phyloP scores from a whole-genome alignment of 2,113 vertebrate species.

The Mus musculus region GRCm39 chr14:73866501-73867000 shows the following conservation, averaged over 20 bases:
- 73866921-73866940: background rate
- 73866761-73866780: background rate
- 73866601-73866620: constrained; percentile 57
- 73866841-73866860: constrained; percentile 4
- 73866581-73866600: constrained; percentile 14
- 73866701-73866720: constrained; percentile 32
- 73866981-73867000: background rate
- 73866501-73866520: constrained; percentile 48
- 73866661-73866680: constrained; percentile 58
- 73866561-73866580: constrained; percentile 60
- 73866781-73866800: background rate
- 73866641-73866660: constrained; percentile 55
- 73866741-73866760: background rate
- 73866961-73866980: background rate
- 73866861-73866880: background rate
- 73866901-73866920: background rate
- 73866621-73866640: constrained; percentile 65
- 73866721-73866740: constrained; percentile 14
- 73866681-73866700: constrained; percentile 17
- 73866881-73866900: background rate
- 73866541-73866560: constrained; percentile 35
- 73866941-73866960: background rate
- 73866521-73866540: constrained; percentile 55
- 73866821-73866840: background rate
- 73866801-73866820: constrained; percentile 5